These are phyloP conservation scores for Tanypteryx hageni DNA, from an alignment of 2,888 invertebrate genomes.

Conservation along the genomic window DNA sequence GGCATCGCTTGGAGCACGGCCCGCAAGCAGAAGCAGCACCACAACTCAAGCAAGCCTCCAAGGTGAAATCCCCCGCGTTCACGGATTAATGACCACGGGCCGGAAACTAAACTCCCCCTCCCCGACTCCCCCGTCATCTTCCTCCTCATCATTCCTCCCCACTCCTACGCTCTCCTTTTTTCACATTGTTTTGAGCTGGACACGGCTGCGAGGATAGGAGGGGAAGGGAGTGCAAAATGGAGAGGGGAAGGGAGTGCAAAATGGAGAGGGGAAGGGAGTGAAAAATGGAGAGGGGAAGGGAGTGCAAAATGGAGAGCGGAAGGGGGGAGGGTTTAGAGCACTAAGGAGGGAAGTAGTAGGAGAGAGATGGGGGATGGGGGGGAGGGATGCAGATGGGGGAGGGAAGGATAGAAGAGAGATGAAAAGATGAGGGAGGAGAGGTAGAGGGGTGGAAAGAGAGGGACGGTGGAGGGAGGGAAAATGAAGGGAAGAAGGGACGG, in stretches of 20 bases:
- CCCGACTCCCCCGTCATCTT: neutral
- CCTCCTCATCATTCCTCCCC: neutral
- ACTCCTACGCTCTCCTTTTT: neutral
- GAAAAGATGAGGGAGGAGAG: neutral
- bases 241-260: neutral
- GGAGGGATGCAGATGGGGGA: neutral
- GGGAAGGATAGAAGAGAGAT: neutral
- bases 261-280: neutral
- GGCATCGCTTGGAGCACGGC: neutral
- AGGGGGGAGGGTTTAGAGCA: too few species aligned
- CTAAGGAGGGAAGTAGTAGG: too few species aligned
- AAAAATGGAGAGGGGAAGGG: conserved; percentile 8
- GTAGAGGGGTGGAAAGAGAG: neutral
- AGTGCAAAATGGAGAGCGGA: too few species aligned
- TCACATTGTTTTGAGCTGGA: neutral
- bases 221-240: conserved; percentile 31
- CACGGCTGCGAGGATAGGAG: neutral
- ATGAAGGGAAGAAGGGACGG: neutral
- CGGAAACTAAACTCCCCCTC: conserved; percentile 32
- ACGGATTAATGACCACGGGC: conserved; percentile 60
- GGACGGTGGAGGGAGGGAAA: neutral
- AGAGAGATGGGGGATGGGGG: neutral
- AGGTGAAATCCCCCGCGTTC: conserved; percentile 59
- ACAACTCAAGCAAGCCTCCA: conserved; percentile 33
- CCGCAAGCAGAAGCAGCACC: neutral